Evolutionary conservation across 2,888 invertebrate genomes (phyloP).

Genomic region (Heterodera filipjevi): DNA sequence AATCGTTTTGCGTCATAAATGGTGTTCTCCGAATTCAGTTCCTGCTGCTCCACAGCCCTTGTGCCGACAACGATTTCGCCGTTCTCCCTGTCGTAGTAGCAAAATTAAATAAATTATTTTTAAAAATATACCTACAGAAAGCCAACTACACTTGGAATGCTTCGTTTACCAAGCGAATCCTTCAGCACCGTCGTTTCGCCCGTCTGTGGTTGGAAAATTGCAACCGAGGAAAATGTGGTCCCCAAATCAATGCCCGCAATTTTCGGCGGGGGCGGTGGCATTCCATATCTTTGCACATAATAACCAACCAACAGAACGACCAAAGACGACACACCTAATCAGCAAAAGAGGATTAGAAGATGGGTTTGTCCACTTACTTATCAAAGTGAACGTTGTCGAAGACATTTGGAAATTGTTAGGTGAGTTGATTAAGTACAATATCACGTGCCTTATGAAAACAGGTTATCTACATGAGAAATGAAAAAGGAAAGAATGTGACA

Average conservation of each 20-base stretch:
- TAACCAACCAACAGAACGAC: conserved; percentile 64
- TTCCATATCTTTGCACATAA: conserved; percentile 67
- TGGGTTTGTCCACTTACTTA: conserved; percentile 8
- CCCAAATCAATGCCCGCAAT: conserved; percentile 70
- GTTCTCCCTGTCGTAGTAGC: conserved; percentile 51
- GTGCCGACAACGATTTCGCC: conserved; percentile 67
- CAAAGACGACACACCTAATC: conserved; percentile 34
- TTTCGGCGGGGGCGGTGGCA: conserved; percentile 69
- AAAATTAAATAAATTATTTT: conserved; percentile 23
- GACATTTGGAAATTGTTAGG: neutral
- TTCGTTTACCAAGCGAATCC: conserved; percentile 67
- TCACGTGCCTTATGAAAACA: too few species aligned
- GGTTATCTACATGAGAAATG: too few species aligned
- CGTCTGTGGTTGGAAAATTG: conserved; percentile 68
- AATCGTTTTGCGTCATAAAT: conserved; percentile 70
- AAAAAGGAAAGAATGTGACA: too few species aligned
- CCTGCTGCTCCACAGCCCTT: conserved; percentile 67
- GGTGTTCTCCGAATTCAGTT: conserved; percentile 68
- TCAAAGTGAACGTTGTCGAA: conserved; percentile 29
- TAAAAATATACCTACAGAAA: conserved; percentile 63
- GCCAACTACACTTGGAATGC: conserved; percentile 69
- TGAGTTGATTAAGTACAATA: neutral
- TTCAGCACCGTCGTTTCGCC: conserved; percentile 67
- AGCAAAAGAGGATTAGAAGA: neutral
- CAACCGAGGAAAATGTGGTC: conserved; percentile 68